A percentile compares a stretch with the other conserved stretches of the same genome.
phyloP scores from a whole-genome alignment of 2,888 invertebrate genomes.

The Dendrolimus houi region DNA sequence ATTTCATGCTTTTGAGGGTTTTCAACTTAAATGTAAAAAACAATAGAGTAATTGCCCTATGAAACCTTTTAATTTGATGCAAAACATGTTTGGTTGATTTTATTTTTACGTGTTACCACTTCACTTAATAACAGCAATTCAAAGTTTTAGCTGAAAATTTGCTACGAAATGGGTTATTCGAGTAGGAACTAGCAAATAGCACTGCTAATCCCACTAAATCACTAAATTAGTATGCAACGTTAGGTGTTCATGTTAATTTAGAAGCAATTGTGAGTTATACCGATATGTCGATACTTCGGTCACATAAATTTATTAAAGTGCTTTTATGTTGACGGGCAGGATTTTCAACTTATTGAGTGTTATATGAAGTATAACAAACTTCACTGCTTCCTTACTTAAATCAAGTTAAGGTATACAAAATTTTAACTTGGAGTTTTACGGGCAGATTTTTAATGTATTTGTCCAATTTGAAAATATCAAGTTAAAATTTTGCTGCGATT shows the following conservation, averaged over 20 bases:
- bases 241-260: conserved; percentile 3
- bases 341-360: not conserved
- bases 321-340: not conserved
- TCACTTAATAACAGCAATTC: too few species aligned
- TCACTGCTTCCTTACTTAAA: too few species aligned
- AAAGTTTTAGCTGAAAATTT: not conserved
- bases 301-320: not conserved
- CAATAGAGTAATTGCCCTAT: too few species aligned
- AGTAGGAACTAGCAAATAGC: not conserved
- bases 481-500: too few species aligned
- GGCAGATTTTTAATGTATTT: too few species aligned
- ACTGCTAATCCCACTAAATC: not conserved
- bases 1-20: too few species aligned
- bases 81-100: too few species aligned
- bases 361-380: not conserved
- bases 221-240: not conserved
- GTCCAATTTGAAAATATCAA: too few species aligned
- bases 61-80: too few species aligned
- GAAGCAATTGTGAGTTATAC: conserved; percentile 1
- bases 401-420: too few species aligned
- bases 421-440: too few species aligned
- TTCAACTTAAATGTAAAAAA: too few species aligned
- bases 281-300: not conserved
- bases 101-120: not conserved
- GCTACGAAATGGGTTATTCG: not conserved